Percentiles rank a stretch among this genome's conserved stretches.
Conservation (phyloP, 2,888 invertebrate genomes). For the Serripes groenlandicus region DNA sequence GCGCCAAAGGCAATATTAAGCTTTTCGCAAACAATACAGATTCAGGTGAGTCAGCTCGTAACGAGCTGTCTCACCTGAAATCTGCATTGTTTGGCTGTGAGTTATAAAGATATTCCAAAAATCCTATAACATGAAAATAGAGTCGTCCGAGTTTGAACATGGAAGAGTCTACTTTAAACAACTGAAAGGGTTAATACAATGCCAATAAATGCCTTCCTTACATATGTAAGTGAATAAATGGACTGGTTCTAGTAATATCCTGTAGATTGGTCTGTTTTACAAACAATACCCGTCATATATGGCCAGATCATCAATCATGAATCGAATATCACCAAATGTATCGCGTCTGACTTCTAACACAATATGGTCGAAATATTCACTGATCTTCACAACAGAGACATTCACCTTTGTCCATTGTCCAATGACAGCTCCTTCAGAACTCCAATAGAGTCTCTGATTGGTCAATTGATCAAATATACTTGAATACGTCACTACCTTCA, state of each 20-base stretch:
- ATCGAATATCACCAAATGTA: slow-evolving; percentile 11
- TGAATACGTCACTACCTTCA: slow-evolving; percentile 45
- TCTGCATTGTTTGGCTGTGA: too few species aligned
- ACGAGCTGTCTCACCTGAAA: too few species aligned
- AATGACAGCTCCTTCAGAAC: slow-evolving; percentile 13
- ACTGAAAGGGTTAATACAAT: too few species aligned
- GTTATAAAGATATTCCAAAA: too few species aligned
- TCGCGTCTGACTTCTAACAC: slow-evolving; percentile 45
- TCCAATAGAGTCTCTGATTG: slow-evolving; percentile 48
- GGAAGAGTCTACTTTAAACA: too few species aligned
- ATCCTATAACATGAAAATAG: too few species aligned
- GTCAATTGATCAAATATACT: slow-evolving; percentile 14
- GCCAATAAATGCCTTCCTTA: too few species aligned
- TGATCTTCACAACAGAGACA: slow-evolving; percentile 14
- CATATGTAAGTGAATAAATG: neutral
- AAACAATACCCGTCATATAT: slow-evolving; percentile 50
- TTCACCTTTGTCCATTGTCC: slow-evolving; percentile 25
- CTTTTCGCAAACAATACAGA: too few species aligned
- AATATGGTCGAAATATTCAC: slow-evolving; percentile 40
- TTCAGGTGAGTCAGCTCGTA: too few species aligned
- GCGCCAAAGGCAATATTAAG: neutral
- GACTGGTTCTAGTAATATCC: neutral
- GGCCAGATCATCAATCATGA: slow-evolving; percentile 40
- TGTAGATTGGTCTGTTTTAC: neutral
- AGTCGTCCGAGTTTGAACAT: too few species aligned